Base-by-base conservation (phyloP, 2,888 invertebrate genomes). In the Stenolophus ochropezus region DNA sequence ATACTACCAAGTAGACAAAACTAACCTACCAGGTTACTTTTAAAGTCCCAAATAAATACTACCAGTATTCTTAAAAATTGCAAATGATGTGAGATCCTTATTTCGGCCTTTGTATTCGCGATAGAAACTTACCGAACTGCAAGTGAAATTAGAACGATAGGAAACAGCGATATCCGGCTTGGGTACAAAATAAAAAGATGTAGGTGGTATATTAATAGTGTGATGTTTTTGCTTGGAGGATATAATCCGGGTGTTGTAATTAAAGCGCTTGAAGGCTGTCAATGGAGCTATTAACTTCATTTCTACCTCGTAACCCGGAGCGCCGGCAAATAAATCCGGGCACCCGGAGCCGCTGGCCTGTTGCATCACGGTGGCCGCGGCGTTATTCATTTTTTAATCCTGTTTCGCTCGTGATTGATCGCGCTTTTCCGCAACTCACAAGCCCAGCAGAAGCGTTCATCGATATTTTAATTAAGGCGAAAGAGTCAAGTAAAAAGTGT, bases 391-490 rank as follows among this genome's bases (percentile, higher is more conserved):
- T 69, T 69, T 69, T 69, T 69, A 69, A 69, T 69, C 27, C 65
- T 69, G 65, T 69, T 69, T 69, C 65, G 65, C 65, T 27, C 6
- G 65, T 79, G 79, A 79, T 79, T 79, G 79, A 79, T 79, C 69
- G 49, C 51, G 49, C 51, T 79, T 65, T 79, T 79, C 79, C 71
- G 49, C 53, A 79, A 33, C 56, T 53, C 56, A 11, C 18, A 27
- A 76, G 53, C 20, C 18, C 25, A 56, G 53, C 53, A 33, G 23
- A 49, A 21, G 47, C 73, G 49, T 80, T 80, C 73, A 80, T 80
- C 80, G 80, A 80, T 80, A 80, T 80, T 80, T 80, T 80, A 80
- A 80, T 80, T 80, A 80, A 80, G 80, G 80, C 49, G 79, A 49
- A 53, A 61, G 79, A 71, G 80, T 71, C 21, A 47, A 69, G 80